Percentiles rank a stretch among this genome's conserved stretches.
These are phyloP conservation scores for Alethe diademata DNA, from an alignment of 2,113 vertebrate species.

Conservation along the genomic window DNA sequence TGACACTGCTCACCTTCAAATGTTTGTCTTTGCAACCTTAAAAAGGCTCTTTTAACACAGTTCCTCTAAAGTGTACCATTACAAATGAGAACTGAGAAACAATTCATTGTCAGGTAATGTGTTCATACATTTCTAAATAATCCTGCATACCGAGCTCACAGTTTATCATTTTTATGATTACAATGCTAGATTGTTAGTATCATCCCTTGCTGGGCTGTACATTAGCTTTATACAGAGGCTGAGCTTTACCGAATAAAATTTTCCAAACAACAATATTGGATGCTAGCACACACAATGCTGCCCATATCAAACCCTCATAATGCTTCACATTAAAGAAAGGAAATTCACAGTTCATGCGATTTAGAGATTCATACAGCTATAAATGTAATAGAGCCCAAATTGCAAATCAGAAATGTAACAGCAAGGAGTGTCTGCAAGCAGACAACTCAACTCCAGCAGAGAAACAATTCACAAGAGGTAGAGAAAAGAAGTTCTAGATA, in stretches of 20 bases:
- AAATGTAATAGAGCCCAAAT: not conserved
- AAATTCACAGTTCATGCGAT: not conserved
- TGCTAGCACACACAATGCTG: not conserved
- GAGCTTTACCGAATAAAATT: not conserved
- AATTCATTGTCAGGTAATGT: not conserved
- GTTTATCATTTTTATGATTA: not conserved
- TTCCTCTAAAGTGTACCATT: not conserved
- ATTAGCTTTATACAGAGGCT: not conserved
- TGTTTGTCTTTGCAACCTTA: not conserved
- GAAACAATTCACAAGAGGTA: not conserved
- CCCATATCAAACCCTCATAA: not conserved
- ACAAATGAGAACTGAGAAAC: not conserved
- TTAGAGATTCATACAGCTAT: not conserved
- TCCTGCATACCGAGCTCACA: not conserved
- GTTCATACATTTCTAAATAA: not conserved
- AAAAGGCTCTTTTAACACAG: not conserved
- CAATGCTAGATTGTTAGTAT: not conserved
- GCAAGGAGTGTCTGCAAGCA: not conserved
- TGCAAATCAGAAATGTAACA: not conserved
- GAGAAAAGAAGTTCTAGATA: not conserved
- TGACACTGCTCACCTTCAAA: not conserved
- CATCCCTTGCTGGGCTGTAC: not conserved
- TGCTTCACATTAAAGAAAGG: not conserved
- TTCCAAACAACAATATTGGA: conserved; percentile 19
- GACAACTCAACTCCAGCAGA: not conserved